These are phyloP conservation scores for Platycnemis pennipes DNA, from an alignment of 2,888 invertebrate genomes.

Conservation along the genomic window DNA sequence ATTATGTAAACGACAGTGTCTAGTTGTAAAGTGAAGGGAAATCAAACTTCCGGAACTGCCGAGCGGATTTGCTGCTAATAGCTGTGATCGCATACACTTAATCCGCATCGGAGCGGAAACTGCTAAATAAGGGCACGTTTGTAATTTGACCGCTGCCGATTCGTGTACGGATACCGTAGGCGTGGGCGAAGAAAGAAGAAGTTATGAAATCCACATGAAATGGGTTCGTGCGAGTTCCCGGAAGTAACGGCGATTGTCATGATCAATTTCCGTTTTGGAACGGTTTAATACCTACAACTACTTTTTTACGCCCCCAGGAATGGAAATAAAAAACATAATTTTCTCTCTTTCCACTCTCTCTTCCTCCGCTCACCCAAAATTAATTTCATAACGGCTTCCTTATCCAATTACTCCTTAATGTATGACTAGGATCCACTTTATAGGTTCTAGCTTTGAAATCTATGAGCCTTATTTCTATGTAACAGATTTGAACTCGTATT, in stretches of 20 bases:
- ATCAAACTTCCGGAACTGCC: background rate
- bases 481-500: too few relatives aligned
- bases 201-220: background rate
- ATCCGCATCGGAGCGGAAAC: too few relatives aligned
- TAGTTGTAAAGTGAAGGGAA: too few relatives aligned
- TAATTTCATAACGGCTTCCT: background rate
- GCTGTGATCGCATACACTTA: too few relatives aligned
- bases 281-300: background rate
- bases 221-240: background rate
- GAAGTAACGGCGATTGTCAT: background rate
- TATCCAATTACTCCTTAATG: background rate
- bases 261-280: background rate
- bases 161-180: too few relatives aligned
- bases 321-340: too few relatives aligned
- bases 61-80: background rate
- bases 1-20: too few relatives aligned
- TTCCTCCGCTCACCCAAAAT: background rate
- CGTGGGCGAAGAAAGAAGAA: too few relatives aligned
- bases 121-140: too few relatives aligned
- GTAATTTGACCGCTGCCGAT: too few relatives aligned
- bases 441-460: background rate
- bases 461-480: background rate
- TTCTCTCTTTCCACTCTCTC: background rate
- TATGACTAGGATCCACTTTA: background rate
- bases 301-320: background rate